A percentile compares a stretch with the other conserved stretches of the same genome.
Evolutionary conservation across 2,888 invertebrate genomes (phyloP).

Genomic region (Tinea trinotella): DNA sequence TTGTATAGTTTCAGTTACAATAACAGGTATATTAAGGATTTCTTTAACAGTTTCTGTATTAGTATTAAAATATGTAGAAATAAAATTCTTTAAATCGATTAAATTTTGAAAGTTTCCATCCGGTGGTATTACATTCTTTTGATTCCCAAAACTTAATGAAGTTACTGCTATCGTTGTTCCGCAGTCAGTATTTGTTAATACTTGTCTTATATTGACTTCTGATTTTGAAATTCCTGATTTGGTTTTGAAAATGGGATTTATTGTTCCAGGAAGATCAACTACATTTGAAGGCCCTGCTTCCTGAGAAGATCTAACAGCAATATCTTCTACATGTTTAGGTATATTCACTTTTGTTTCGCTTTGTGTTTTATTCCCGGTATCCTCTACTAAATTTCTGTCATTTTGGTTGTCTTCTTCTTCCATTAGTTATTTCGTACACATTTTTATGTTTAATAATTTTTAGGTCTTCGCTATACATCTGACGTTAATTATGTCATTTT

Average conservation of each 20-base stretch:
- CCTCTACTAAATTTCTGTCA: slow-evolving; percentile 29
- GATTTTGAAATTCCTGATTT: slow-evolving; percentile 57
- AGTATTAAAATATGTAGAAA: slow-evolving; percentile 53
- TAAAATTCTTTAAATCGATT: slow-evolving; percentile 50
- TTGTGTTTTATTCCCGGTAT: slow-evolving; percentile 25
- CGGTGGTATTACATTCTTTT: slow-evolving; percentile 32
- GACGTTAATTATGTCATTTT: neutral
- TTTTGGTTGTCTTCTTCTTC: slow-evolving; percentile 41
- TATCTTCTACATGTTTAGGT: slow-evolving; percentile 19
- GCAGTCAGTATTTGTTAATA: slow-evolving; percentile 50
- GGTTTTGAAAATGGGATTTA: slow-evolving; percentile 26
- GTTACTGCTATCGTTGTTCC: slow-evolving; percentile 44
- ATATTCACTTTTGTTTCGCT: slow-evolving; percentile 18
- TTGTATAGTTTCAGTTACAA: neutral
- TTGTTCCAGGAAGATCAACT: slow-evolving; percentile 43
- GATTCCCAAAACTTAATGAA: slow-evolving; percentile 41
- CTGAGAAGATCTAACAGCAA: slow-evolving; percentile 26
- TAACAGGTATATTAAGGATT: neutral
- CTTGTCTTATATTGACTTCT: slow-evolving; percentile 52
- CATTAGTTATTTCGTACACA: slow-evolving; percentile 45
- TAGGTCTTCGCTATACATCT: too few relatives aligned
- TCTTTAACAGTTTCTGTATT: slow-evolving; percentile 23
- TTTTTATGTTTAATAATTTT: slow-evolving; percentile 34
- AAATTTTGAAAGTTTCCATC: slow-evolving; percentile 23
- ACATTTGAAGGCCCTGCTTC: slow-evolving; percentile 54